These are phyloP conservation scores for Drosophila infuscata DNA, from an alignment of 2,888 invertebrate species.

Conservation along the genomic window DNA sequence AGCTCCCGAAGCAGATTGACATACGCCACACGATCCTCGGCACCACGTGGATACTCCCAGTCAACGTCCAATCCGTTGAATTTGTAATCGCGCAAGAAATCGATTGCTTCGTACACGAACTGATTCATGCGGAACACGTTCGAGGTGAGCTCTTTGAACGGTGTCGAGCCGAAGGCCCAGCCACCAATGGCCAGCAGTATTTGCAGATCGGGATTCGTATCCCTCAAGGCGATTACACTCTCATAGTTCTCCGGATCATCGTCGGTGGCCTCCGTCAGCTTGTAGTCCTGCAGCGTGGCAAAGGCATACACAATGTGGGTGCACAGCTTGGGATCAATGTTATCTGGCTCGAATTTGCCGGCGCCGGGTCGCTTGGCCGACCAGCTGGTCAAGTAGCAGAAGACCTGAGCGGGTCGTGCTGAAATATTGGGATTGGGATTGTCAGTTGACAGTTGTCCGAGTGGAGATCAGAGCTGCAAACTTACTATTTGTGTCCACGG, in stretches of 20 bases:
- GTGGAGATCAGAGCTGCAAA: constrained; percentile 30
- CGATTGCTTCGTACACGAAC: constrained; percentile 97
- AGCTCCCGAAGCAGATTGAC: constrained; percentile 93
- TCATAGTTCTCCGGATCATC: constrained; percentile 95
- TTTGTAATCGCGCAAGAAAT: constrained; percentile 95
- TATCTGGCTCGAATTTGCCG: constrained; percentile 95
- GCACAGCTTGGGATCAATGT: constrained; percentile 94
- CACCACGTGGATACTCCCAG: constrained; percentile 97
- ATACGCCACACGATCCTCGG: constrained; percentile 94
- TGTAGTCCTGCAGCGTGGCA: constrained; percentile 94
- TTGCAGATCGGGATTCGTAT: constrained; percentile 95
- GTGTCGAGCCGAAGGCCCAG: constrained; percentile 98
- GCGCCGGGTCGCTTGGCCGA: constrained; percentile 95
- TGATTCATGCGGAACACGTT: constrained; percentile 97
- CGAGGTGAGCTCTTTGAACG: constrained; percentile 95
- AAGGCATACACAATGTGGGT: constrained; percentile 98
- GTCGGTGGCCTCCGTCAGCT: constrained; percentile 91
- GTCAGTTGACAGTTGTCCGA: background rate
- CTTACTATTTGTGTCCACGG: constrained; percentile 89
- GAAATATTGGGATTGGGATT: constrained; percentile 22
- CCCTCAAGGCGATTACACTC: constrained; percentile 92
- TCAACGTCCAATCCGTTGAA: constrained; percentile 97
- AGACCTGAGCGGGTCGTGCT: constrained; percentile 94
- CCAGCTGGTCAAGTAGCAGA: constrained; percentile 99
- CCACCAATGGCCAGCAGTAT: constrained; percentile 95